A percentile compares a stretch with the other conserved stretches of the same genome.
These are phyloP conservation scores for Castor canadensis DNA, from an alignment of 2,113 vertebrate species.

Conservation along the genomic window DNA sequence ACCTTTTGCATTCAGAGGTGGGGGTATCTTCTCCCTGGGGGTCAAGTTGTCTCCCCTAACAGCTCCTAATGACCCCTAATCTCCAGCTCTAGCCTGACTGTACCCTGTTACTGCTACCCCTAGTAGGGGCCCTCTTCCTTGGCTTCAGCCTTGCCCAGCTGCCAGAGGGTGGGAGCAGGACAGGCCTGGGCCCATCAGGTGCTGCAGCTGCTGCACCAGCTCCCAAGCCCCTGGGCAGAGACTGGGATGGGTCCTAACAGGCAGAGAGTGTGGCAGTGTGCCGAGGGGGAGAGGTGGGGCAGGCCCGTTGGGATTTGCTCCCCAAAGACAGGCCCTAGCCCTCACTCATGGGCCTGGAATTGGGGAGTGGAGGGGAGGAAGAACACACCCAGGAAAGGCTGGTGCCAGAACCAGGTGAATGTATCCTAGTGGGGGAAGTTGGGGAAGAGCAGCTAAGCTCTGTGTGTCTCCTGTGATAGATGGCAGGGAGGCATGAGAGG, in stretches of 20 bases:
- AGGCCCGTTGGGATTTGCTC: slow-evolving; percentile 71
- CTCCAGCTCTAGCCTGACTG: not conserved
- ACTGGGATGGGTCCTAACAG: slow-evolving; percentile 77
- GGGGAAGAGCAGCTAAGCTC: not conserved
- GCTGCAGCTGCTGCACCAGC: slow-evolving; percentile 78
- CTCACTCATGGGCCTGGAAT: slow-evolving; percentile 79
- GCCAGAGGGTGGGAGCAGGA: slow-evolving; percentile 76
- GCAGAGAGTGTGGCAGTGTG: slow-evolving; percentile 72
- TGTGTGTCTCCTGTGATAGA: not conserved
- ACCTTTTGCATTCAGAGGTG: not conserved
- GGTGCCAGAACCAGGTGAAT: slow-evolving; percentile 44
- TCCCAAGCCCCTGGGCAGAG: slow-evolving; percentile 76
- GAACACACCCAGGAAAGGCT: slow-evolving; percentile 68
- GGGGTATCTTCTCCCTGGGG: not conserved
- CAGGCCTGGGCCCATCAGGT: slow-evolving; percentile 76
- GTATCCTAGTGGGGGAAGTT: not conserved
- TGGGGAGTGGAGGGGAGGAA: slow-evolving; percentile 73
- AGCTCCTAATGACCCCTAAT: not conserved
- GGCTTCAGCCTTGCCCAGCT: slow-evolving; percentile 70
- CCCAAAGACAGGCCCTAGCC: slow-evolving; percentile 67
- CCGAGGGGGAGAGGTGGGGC: slow-evolving; percentile 72
- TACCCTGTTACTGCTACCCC: not conserved
- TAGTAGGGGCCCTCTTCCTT: slow-evolving; percentile 60
- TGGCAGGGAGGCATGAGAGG: not conserved
- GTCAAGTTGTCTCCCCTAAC: not conserved